Base-by-base conservation (phyloP, 2,113 vertebrate species). In the Calonectris borealis region DNA sequence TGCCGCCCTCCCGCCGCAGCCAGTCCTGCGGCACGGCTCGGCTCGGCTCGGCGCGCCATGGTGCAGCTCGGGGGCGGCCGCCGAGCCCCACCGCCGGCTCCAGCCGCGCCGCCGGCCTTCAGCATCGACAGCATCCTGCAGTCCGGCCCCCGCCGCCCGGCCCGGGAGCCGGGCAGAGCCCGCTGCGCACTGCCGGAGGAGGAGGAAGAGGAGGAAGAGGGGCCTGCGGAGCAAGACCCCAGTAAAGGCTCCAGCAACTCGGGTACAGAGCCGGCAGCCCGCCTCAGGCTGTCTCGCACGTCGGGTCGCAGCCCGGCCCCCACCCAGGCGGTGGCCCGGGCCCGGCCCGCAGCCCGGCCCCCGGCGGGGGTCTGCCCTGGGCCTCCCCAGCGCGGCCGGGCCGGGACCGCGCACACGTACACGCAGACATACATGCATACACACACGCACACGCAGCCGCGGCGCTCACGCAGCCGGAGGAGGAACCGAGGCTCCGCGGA, bases 51-150 rank as follows among this genome's bases (percentile, higher is more conserved):
- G 80, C 40, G 4, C 36, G 36, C 66, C 65, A 96, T 92, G 86
- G 96, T 84, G 49, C 93, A 86, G 86, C 82, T 93, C 65, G 81
- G 84, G 5, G 32, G 55, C 29, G 54, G 73, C 70, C 46, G 46
- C 73, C 48, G 72, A 76, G 58, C 44, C 71, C 57, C 68, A 16
- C 80, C 34, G 40, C 69, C 61, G 24, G 31, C 26, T 71, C 71
- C 85, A 6, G 40, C 81, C 31, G 57, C 83, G 6, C 84, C 87
- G 44, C 91, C 94, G 36, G 75, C 95, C 44, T 97, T 97, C 91
- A 96, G 96, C 93, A 96, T 96, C 54, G 96, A 95, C 80, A 95
- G 96, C 70, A 96, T 97, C 75, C 92, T 96, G 49, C 82, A 89
- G 81, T 58, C 48, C 70, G 77, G 81, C 4, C 95, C 95, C 64